Evolutionary conservation across 2,888 invertebrate genomes (phyloP), one percentile per base, ranked within the genome.

Genomic region (Oscheius onirici): DNA sequence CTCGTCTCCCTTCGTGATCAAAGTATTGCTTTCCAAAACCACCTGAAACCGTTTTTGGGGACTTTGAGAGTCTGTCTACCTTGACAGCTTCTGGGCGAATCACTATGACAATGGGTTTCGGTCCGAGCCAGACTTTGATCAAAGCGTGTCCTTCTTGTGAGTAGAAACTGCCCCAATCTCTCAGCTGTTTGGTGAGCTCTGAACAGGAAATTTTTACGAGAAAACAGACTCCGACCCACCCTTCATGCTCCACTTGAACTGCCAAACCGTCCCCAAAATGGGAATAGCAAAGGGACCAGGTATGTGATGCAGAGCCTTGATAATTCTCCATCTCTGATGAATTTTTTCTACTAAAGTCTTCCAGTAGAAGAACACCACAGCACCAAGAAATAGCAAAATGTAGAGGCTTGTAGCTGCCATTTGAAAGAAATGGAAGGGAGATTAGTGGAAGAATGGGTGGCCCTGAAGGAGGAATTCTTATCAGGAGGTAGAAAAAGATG

Each of bases 1-100:
- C 67, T 88, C 88, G 20, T 74, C 75, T 15, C 88, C 86, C 75
- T 88, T 88, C 20, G 86, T 83, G 13, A 89, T 79, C 34, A 84
- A 73, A 43, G 74, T 84, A 65, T 83, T 83, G 72, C 87, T 83
- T 49, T 82, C 83, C 46, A 88, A 73, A 20, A 88, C 77, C 11
- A 67, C 75, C 77, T 81, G 52, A 69, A 72, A 5, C 2, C n/a
- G n/a, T n/a, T n/a, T n/a, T n/a, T n/a, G n/a, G n/a, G n/a, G n/a
- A n/a, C n/a, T n/a, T n/a, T n/a, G n/a, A n/a, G n/a, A n/a, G n/a
- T n/a, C n/a, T n/a, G n/a, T n/a, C n/a, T 20, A 78, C 79, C 67
- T 72, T 79, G 15, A 72, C 78, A 24, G 58, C 58, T 17, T 81
- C 78, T 2, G 78, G 75, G 13, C 71, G 70, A 22, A 77, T 68